Conservation (phyloP, 1,140 invertebrate genomes). For the Oscheius sp. region DNA sequence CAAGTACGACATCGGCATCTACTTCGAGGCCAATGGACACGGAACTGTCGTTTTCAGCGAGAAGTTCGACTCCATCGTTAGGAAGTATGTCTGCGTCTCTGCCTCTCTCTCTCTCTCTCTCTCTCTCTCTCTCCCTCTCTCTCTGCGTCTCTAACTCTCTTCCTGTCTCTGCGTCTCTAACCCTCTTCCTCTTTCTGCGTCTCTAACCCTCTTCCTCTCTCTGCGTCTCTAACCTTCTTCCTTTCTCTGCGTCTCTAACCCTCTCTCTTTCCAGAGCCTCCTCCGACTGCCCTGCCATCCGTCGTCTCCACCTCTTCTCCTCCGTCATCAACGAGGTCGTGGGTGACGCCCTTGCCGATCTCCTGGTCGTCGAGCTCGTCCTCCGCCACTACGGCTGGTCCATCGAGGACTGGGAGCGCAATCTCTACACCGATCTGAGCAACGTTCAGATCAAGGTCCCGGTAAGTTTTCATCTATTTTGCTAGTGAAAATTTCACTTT, state of each 20-base stretch:
- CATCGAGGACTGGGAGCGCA: constrained; percentile 74
- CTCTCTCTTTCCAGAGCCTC: too few species aligned
- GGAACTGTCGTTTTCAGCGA: constrained; percentile 73
- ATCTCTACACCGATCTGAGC: constrained; percentile 78
- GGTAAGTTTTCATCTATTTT: constrained; percentile 65
- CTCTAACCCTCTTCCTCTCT: too few species aligned
- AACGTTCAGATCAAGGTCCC: constrained; percentile 82
- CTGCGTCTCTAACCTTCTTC: too few species aligned
- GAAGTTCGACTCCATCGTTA: constrained; percentile 34
- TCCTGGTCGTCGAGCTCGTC: constrained; percentile 88
- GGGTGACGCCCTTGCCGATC: constrained; percentile 92
- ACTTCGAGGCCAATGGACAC: constrained; percentile 99
- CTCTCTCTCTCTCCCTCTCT: too few species aligned
- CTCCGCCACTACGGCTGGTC: constrained; percentile 76
- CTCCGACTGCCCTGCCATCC: not conserved
- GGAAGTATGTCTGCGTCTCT: not conserved
- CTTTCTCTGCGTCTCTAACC: too few species aligned
- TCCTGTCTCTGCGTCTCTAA: too few species aligned
- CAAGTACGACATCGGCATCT: constrained; percentile 90
- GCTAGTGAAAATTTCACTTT: not conserved
- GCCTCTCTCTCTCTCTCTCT: too few species aligned
- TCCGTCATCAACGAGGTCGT: constrained; percentile 66
- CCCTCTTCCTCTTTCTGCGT: too few species aligned
- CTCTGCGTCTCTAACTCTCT: too few species aligned
- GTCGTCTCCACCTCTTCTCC: constrained; percentile 46